Percentiles rank a stretch among this genome's conserved stretches.
phyloP scores from a whole-genome alignment of 1,140 invertebrate genomes.

The Atta texana region DNA sequence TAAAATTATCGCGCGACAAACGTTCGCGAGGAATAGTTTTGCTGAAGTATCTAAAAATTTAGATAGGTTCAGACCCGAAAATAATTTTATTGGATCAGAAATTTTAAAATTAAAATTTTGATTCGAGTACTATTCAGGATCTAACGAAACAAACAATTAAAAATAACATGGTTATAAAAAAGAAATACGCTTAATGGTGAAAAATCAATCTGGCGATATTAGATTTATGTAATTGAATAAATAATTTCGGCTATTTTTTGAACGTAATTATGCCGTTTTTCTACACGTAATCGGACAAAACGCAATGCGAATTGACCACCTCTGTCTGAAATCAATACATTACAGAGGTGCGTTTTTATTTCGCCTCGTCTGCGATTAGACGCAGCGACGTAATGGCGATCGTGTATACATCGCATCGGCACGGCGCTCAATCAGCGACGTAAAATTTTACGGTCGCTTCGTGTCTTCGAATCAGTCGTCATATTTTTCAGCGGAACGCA shows the following conservation, averaged over 20 bases:
- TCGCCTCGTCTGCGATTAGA: constrained; percentile 47
- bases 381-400: constrained; percentile 59
- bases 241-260: constrained; percentile 99
- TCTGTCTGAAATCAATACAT: constrained; percentile 87
- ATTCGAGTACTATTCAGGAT: too few species aligned
- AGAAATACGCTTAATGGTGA: too few species aligned
- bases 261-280: constrained; percentile 99
- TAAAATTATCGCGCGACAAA: not conserved
- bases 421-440: constrained; percentile 67
- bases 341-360: constrained; percentile 28
- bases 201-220: constrained; percentile 97
- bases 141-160: too few species aligned
- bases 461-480: constrained; percentile 59
- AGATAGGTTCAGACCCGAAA: too few species aligned
- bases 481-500: constrained; percentile 26
- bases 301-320: constrained; percentile 99
- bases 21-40: too few species aligned
- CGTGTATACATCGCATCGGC: constrained; percentile 59
- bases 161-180: too few species aligned
- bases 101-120: too few species aligned
- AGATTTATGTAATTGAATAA: constrained; percentile 98
- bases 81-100: too few species aligned
- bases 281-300: constrained; percentile 99
- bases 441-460: constrained; percentile 70
- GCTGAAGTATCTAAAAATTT: too few species aligned